Conservation (phyloP, 2,797 vertebrate genomes). For the Paedocypris micromegethes region DNA sequence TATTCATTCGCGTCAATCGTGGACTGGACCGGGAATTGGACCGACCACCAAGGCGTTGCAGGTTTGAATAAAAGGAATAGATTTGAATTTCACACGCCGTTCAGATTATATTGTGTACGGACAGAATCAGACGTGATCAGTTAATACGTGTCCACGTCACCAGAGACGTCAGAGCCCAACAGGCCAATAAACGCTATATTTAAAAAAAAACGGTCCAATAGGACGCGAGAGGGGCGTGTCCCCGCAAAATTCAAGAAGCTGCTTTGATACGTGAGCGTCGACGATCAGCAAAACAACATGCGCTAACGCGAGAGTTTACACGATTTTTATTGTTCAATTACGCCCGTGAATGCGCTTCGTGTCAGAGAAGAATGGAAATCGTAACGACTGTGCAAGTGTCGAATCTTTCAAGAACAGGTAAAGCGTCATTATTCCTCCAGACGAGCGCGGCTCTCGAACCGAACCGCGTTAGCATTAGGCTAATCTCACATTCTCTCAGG, state of each 20-base stretch:
- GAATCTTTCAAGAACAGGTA: conserved; percentile 37
- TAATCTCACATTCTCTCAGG: background rate
- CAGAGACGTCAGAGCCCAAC: background rate
- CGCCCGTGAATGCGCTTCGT: background rate
- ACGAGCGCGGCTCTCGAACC: no score
- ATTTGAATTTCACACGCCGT: no score
- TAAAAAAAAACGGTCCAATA: conserved; percentile 41
- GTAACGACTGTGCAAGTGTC: background rate
- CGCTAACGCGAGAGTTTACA: no score
- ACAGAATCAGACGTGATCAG: no score
- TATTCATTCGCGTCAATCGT: no score
- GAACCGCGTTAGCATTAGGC: background rate
- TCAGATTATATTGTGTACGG: no score
- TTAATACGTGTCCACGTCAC: no score
- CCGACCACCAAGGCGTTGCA: no score
- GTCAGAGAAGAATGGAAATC: conserved; percentile 20
- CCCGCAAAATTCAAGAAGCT: conserved; percentile 32
- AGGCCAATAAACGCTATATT: conserved; percentile 9
- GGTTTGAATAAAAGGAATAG: no score
- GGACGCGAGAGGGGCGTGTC: conserved; percentile 6
- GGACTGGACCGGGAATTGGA: no score
- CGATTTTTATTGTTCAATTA: no score
- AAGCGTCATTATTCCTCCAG: background rate
- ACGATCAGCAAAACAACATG: background rate
- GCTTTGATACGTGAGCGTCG: background rate